These are phyloP conservation scores for Aphidius ervi DNA, from an alignment of 1,140 invertebrate species.

Conservation along the genomic window DNA sequence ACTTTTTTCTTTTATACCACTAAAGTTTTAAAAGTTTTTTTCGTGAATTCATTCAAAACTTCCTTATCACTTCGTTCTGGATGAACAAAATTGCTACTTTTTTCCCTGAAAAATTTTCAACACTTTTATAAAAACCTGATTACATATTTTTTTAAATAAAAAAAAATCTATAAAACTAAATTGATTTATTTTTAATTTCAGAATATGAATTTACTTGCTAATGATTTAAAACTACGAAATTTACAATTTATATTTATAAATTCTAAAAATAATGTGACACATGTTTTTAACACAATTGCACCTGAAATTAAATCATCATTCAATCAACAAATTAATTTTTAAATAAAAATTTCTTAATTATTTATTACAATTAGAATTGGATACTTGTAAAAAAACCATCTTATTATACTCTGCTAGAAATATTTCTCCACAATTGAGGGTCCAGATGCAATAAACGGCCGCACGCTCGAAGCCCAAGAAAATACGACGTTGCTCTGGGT, in stretches of 20 bases:
- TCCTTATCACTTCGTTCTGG: neutral
- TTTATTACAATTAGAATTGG: neutral
- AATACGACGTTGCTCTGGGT: no score
- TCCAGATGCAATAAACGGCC: no score
- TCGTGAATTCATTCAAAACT: neutral
- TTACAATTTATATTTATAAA: constrained; percentile 31
- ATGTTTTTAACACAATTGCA: constrained; percentile 26
- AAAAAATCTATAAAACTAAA: neutral
- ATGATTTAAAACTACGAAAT: constrained; percentile 30
- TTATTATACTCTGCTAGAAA: no score
- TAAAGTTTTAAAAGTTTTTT: no score
- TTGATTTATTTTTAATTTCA: constrained; percentile 22
- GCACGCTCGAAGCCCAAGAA: no score
- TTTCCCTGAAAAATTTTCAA: neutral
- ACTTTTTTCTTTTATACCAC: neutral
- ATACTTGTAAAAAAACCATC: no score
- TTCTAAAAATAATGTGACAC: constrained; percentile 23
- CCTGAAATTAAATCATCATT: constrained; percentile 24
- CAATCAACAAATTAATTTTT: no score
- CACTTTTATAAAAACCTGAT: neutral
- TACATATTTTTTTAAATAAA: neutral
- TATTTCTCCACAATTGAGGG: no score
- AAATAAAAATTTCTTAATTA: neutral
- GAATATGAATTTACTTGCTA: constrained; percentile 35
- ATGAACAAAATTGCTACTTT: neutral